phyloP scores from a whole-genome alignment of 2,113 vertebrate species.

The Sminthopsis crassicaudata region DNA sequence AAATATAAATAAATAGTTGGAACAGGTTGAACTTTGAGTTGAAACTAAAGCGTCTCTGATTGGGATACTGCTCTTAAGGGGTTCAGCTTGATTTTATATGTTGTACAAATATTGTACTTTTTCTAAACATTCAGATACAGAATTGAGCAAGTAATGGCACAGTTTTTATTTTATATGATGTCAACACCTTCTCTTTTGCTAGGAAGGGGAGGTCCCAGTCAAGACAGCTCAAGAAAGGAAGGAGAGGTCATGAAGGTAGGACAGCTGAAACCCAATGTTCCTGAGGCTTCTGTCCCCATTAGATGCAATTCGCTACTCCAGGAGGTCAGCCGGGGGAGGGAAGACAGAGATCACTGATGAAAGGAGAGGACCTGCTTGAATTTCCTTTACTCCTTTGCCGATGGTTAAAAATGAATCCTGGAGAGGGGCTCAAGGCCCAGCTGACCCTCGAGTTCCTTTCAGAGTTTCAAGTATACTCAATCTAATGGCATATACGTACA shows the following conservation, averaged over 20 bases:
- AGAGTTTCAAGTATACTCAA: background rate
- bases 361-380: background rate
- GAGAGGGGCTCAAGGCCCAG: background rate
- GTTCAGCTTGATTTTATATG: background rate
- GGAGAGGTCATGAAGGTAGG: background rate
- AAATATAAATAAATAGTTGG: background rate
- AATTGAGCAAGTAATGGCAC: background rate
- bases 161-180: background rate
- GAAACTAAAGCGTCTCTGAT: too few species aligned
- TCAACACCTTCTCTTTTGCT: background rate
- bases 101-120: background rate
- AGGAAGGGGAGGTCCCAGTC: background rate
- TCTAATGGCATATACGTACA: background rate
- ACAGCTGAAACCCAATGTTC: conserved; percentile 5
- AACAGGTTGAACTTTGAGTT: background rate
- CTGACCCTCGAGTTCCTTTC: background rate
- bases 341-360: rapidly evolving
- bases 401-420: conserved; percentile 10
- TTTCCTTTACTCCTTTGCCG: background rate
- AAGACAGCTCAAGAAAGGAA: conserved; percentile 24
- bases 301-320: background rate
- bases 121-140: background rate
- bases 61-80: background rate
- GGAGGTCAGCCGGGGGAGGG: rapidly evolving
- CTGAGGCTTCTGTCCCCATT: background rate